Evolutionary conservation across 2,797 vertebrate genomes (phyloP).

Genomic region (Sparidentex hasta): DNA sequence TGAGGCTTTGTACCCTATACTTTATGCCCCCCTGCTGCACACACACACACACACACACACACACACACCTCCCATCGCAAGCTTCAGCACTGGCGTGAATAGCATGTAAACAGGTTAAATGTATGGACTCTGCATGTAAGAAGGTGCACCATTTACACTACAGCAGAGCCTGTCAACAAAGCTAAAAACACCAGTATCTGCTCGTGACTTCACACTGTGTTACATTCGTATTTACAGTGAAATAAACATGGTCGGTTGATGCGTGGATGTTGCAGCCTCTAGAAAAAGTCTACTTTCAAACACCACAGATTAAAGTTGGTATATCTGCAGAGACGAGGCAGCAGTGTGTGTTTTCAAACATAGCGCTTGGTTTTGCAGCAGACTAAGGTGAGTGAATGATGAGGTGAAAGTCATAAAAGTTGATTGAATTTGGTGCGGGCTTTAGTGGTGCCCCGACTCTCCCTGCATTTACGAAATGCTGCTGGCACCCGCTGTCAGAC

Average conservation of each 20-base stretch:
- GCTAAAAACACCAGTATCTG: not conserved
- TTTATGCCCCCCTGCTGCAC: slow-evolving; percentile 11
- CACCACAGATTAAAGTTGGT: not conserved
- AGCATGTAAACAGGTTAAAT: slow-evolving; percentile 60
- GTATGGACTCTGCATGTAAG: slow-evolving; percentile 46
- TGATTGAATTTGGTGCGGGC: slow-evolving; percentile 63
- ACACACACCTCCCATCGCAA: slow-evolving; percentile 14
- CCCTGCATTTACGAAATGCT: slow-evolving; percentile 9
- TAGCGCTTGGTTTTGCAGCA: slow-evolving; percentile 34
- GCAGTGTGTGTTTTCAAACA: not conserved
- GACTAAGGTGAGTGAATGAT: slow-evolving; percentile 38
- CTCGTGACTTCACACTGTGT: not conserved
- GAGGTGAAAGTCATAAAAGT: slow-evolving; percentile 53
- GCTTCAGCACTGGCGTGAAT: slow-evolving; percentile 46
- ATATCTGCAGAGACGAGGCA: slow-evolving; percentile 5
- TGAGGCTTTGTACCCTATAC: slow-evolving; percentile 59
- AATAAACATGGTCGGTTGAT: slow-evolving; percentile 1
- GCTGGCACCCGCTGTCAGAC: slow-evolving; percentile 26
- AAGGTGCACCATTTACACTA: slow-evolving; percentile 37
- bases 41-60: slow-evolving; percentile 27
- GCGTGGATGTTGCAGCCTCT: slow-evolving; percentile 12
- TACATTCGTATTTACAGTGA: not conserved
- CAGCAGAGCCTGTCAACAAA: not conserved
- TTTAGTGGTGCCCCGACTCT: slow-evolving; percentile 7
- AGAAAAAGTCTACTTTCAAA: slow-evolving; percentile 4